A percentile compares a stretch with the other conserved stretches of the same genome.
phyloP scores from a whole-genome alignment of 1,140 invertebrate genomes.

The Bombus waltoni region DNA sequence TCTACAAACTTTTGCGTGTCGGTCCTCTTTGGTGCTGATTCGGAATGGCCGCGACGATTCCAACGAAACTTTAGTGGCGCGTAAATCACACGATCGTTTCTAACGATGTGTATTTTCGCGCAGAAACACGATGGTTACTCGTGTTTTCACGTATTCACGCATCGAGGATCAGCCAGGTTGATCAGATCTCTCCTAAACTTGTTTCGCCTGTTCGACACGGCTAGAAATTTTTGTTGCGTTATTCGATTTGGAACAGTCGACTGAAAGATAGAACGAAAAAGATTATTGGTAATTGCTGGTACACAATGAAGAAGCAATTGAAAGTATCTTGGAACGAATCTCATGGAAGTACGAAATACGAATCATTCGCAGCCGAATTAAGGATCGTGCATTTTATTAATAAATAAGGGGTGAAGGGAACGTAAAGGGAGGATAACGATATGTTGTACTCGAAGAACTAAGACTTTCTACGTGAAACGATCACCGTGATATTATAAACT shows the following conservation, averaged over 20 bases:
- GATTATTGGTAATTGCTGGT: too few species aligned
- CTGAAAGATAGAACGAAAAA: too few species aligned
- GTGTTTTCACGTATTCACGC: slow-evolving; percentile 30
- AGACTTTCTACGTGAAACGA: not conserved
- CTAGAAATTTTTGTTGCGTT: too few species aligned
- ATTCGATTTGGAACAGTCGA: too few species aligned
- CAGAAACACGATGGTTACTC: not conserved
- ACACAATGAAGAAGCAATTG: too few species aligned
- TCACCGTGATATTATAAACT: too few species aligned
- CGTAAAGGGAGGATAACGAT: too few species aligned
- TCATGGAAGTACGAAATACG: too few species aligned
- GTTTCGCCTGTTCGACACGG: not conserved
- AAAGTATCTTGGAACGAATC: too few species aligned
- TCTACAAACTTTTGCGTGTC: slow-evolving; percentile 68
- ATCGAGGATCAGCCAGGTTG: not conserved
- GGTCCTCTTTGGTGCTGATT: not conserved
- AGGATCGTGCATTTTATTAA: too few species aligned
- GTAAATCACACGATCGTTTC: slow-evolving; percentile 38
- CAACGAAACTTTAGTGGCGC: slow-evolving; percentile 36
- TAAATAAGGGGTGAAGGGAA: too few species aligned
- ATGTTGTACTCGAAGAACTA: not conserved
- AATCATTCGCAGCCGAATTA: too few species aligned
- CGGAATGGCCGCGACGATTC: slow-evolving; percentile 5
- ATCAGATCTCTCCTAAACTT: not conserved
- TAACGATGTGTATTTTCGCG: slow-evolving; percentile 40